Conservation (phyloP, 1,140 invertebrate species). For the Eufriesea mexicana region DNA sequence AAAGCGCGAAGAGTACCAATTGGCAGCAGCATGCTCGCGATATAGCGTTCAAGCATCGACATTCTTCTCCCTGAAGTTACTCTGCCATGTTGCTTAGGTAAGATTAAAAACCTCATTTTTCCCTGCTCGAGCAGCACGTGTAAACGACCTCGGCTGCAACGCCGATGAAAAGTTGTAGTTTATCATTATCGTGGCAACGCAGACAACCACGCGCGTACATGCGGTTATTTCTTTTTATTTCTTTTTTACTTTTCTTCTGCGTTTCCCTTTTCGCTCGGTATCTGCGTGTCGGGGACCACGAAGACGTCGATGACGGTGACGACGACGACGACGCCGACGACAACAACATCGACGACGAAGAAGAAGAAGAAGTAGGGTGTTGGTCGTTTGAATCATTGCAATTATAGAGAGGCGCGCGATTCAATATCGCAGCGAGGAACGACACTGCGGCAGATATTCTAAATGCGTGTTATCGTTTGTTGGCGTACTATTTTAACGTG, state of each 20-base stretch:
- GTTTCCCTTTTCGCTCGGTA: neutral
- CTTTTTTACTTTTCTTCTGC: neutral
- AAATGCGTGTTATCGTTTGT: conserved; percentile 72
- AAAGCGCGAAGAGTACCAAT: conserved; percentile 74
- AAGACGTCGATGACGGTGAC: conserved; percentile 16
- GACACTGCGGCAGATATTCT: conserved; percentile 67
- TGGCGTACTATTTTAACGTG: conserved; percentile 74
- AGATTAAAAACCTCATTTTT: conserved; percentile 36
- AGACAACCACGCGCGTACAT: too few relatives aligned
- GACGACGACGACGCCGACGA: too few relatives aligned
- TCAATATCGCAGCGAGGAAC: conserved; percentile 56
- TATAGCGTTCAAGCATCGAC: conserved; percentile 75
- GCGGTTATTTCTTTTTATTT: neutral
- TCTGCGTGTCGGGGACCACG: neutral
- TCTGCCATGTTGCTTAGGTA: conserved; percentile 82
- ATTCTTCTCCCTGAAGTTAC: conserved; percentile 78
- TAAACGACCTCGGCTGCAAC: conserved; percentile 27
- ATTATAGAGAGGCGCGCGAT: conserved; percentile 39
- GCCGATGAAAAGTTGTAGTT: conserved; percentile 1
- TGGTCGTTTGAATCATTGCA: conserved; percentile 22
- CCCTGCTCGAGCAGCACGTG: neutral
- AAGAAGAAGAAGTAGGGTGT: conserved; percentile 11
- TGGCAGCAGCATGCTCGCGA: conserved; percentile 76
- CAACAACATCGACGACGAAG: neutral
- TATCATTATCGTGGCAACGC: conserved; percentile 23